Evolutionary conservation across 2,113 vertebrate species (phyloP).

Genomic region (Motacilla tschutschensis): DNA sequence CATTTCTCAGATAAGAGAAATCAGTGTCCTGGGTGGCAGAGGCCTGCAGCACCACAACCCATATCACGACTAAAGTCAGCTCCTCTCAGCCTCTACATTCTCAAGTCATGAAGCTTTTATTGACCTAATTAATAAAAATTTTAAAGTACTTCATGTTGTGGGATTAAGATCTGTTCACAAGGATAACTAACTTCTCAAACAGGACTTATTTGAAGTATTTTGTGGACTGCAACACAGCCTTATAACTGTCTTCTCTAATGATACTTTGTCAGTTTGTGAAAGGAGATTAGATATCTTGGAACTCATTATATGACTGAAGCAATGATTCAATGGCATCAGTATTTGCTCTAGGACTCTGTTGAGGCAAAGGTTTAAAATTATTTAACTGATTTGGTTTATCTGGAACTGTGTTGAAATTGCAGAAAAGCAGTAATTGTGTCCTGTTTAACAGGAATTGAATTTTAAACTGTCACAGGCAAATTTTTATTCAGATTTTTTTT

Average conservation of each 20-base stretch:
- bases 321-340: background rate
- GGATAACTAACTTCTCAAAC: background rate
- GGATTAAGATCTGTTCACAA: background rate
- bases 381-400: background rate
- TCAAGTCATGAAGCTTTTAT: background rate
- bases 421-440: background rate
- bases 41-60: background rate
- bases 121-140: background rate
- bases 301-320: background rate
- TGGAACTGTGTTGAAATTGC: background rate
- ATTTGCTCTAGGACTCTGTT: background rate
- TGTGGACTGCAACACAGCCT: background rate
- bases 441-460: background rate
- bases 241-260: background rate
- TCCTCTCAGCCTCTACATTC: background rate
- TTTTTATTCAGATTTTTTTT: background rate
- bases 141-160: background rate
- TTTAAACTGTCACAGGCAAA: background rate
- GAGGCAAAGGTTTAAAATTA: background rate
- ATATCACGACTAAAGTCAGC: rapidly evolving
- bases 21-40: background rate
- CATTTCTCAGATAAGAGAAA: background rate
- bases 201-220: background rate
- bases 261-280: background rate
- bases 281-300: background rate